phyloP scores from a whole-genome alignment of 2,888 invertebrate genomes.

The Zhuqinia jingwanae region DNA sequence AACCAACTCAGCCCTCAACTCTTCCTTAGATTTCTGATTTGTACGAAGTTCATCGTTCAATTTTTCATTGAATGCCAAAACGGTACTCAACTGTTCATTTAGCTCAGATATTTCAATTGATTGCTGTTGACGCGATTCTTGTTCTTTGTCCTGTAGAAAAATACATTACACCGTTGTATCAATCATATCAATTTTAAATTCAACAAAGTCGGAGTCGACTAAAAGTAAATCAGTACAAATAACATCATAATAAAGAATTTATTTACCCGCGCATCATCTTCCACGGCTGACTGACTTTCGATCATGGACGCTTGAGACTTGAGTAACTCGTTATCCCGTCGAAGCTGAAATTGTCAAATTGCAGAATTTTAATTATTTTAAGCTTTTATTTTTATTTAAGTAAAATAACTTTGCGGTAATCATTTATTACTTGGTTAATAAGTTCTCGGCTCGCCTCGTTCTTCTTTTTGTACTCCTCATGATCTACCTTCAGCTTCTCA shows the following conservation, averaged over 20 bases:
- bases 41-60: conserved; percentile 38
- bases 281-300: background rate
- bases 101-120: conserved; percentile 32
- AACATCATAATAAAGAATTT: background rate
- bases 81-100: conserved; percentile 40
- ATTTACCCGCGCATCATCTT: background rate
- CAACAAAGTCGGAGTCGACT: background rate
- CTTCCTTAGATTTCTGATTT: conserved; percentile 12
- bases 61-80: conserved; percentile 33
- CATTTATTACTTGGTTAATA: conserved; percentile 35
- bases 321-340: conserved; percentile 46
- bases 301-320: conserved; percentile 19
- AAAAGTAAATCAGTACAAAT: background rate
- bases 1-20: conserved; percentile 3
- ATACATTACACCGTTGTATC: too few relatives aligned
- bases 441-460: conserved; percentile 54
- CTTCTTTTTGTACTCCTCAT: conserved; percentile 59
- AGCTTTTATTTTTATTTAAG: too few relatives aligned
- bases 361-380: too few relatives aligned
- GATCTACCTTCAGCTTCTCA: conserved; percentile 55
- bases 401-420: too few relatives aligned
- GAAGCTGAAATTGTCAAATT: conserved; percentile 22
- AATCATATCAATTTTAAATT: background rate
- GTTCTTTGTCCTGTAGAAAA: background rate
- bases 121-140: conserved; percentile 25